Percentiles rank a stretch among this genome's conserved stretches.
Evolutionary conservation across 2,113 vertebrate species (phyloP).

Genomic region (Perccottus glenii): DNA sequence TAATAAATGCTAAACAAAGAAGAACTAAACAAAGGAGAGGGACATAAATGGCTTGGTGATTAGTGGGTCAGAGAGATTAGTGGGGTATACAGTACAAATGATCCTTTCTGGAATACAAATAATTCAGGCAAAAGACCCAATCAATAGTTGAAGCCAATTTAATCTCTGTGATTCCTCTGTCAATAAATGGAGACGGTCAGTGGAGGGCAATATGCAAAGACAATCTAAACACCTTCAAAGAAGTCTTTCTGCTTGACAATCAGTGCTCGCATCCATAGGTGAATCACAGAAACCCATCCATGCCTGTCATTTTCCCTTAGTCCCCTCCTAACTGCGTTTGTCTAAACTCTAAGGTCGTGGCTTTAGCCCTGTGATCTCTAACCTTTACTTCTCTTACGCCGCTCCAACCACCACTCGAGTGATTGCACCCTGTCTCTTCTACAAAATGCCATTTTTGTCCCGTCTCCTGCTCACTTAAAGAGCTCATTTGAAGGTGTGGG

Average conservation of each 20-base stretch:
- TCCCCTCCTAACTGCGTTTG: slow-evolving; percentile 22
- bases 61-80: slow-evolving; percentile 74
- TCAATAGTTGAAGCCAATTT: slow-evolving; percentile 72
- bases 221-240: slow-evolving; percentile 70
- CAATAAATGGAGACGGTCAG: slow-evolving; percentile 63
- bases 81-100: slow-evolving; percentile 64
- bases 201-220: slow-evolving; percentile 69
- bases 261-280: too few species aligned
- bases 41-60: slow-evolving; percentile 67
- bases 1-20: slow-evolving; percentile 73
- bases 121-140: slow-evolving; percentile 68
- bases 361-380: slow-evolving; percentile 29
- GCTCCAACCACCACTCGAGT: background rate
- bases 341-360: slow-evolving; percentile 18
- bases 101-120: slow-evolving; percentile 68
- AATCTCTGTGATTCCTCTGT: slow-evolving; percentile 72
- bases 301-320: slow-evolving; percentile 32
- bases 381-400: slow-evolving; percentile 17
- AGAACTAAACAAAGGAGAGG: slow-evolving; percentile 68
- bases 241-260: slow-evolving; percentile 52
- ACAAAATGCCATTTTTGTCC: slow-evolving; percentile 62
- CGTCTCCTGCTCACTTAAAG: slow-evolving; percentile 65
- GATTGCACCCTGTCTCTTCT: slow-evolving; percentile 28
- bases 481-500: slow-evolving; percentile 74
- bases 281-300: slow-evolving; percentile 58